phyloP scores from a whole-genome alignment of 2,113 vertebrate genomes.

The Sinocyclocheilus anshuiensis region DNA sequence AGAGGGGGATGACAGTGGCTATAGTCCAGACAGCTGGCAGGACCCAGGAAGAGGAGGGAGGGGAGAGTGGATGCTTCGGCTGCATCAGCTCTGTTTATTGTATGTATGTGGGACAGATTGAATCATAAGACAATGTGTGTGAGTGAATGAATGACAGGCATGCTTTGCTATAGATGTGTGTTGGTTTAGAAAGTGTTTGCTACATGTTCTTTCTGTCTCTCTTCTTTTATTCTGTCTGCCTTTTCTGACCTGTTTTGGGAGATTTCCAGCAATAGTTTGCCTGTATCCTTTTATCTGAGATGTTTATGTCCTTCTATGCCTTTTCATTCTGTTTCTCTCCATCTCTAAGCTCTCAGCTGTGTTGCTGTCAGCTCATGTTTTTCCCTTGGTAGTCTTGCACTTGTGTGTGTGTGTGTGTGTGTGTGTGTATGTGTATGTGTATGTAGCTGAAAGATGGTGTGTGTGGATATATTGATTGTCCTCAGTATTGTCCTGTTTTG shows the following conservation, averaged over 20 bases:
- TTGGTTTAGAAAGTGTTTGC: conserved; percentile 41
- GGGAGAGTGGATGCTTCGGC: conserved; percentile 54
- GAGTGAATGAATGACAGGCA: conserved; percentile 51
- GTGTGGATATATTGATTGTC: conserved; percentile 59
- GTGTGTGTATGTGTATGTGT: conserved; percentile 20
- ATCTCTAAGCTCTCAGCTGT: conserved; percentile 43
- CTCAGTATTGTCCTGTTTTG: conserved; percentile 57
- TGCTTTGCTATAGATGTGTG: conserved; percentile 33
- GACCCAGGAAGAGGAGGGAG: conserved; percentile 71
- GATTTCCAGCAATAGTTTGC: conserved; percentile 51
- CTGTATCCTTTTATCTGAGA: neutral
- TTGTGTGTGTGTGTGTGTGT: conserved; percentile 35
- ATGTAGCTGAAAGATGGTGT: conserved; percentile 29
- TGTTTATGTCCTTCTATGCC: neutral
- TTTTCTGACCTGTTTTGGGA: conserved; percentile 55
- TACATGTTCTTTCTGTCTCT: conserved; percentile 21
- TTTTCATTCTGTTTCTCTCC: conserved; percentile 21
- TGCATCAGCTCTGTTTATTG: conserved; percentile 69
- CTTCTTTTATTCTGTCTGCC: conserved; percentile 20
- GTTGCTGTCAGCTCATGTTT: conserved; percentile 57
- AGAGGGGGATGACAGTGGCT: conserved; percentile 73
- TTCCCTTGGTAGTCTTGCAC: conserved; percentile 43
- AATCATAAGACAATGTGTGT: conserved; percentile 29
- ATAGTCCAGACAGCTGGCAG: conserved; percentile 74
- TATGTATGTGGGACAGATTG: conserved; percentile 71